Base-by-base conservation (phyloP, 2,888 invertebrate genomes). In the Drosophila lutescens region DNA sequence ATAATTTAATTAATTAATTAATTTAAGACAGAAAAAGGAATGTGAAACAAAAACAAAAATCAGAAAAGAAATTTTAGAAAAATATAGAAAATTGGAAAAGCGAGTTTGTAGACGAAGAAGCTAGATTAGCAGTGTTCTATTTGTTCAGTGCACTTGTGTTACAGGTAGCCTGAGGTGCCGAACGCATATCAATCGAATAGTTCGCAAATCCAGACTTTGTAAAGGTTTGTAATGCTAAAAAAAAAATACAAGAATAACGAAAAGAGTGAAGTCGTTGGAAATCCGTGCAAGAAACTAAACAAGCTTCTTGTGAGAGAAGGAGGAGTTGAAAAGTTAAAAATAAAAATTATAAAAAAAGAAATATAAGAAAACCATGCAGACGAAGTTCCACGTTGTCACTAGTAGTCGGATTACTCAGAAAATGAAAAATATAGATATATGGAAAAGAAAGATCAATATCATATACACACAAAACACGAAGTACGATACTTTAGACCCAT, bases 81-180 rank as follows among this genome's bases (percentile, higher is more conserved):
- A 30, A 8, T 8, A 2, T 38, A n/a, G 2, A 34, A 32, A 9
- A 34, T 10, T 10, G 7, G 8, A 38, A n/a, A 2, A 38, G n/a
- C 7, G 2, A 38, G 6, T 13, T 36, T 13, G n/a, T 38, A 8
- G 38, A n/a, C 38, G 38, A n/a, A 7, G n/a, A 38, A 2, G 8
- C n/a, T n/a, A 8, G 38, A 2, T 38, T n/a, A 38, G 38, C 38
- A 38, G 38, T 38, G 38, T 38, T n/a, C 38, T 38, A 38, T 38
- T 38, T 8, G 38, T n/a, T 30, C 2, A 30, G 30, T 30, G 30
- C 30, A 30, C 30, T 30, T 30, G 8, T 4, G 3, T 30, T 38
- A 8, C n/a, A 38, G 38, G n/a, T 38, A n/a, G 38, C 38, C 38
- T 38, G 38, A 38, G 38, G 38, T 38, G 38, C n/a, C 36, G 36